These are phyloP conservation scores for Chroicocephalus ridibundus DNA, from an alignment of 2,113 vertebrate species.

Conservation along the genomic window DNA sequence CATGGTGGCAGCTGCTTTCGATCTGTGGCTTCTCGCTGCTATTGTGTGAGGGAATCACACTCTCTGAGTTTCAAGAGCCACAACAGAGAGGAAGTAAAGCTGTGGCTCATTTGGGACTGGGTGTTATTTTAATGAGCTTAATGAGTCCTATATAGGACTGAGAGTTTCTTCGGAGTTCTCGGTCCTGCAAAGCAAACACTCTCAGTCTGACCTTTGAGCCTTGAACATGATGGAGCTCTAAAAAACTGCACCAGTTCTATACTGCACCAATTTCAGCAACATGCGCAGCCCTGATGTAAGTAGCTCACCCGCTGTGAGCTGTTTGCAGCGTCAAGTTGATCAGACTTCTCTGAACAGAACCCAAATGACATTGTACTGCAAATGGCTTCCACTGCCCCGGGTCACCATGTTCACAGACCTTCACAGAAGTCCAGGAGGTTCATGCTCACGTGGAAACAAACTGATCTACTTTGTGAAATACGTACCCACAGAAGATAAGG, in stretches of 20 bases:
- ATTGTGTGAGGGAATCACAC: slow-evolving; percentile 45
- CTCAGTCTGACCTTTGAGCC: slow-evolving; percentile 10
- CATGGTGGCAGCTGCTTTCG: slow-evolving; percentile 40
- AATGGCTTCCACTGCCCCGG: neutral
- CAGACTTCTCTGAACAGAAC: neutral
- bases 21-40: slow-evolving; percentile 47
- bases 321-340: neutral
- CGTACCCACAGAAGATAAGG: neutral
- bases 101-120: slow-evolving; percentile 47
- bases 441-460: neutral
- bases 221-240: neutral
- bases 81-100: slow-evolving; percentile 46
- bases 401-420: neutral
- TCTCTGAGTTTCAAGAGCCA: slow-evolving; percentile 17
- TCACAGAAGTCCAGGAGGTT: neutral
- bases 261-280: slow-evolving; percentile 2
- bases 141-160: slow-evolving; percentile 42
- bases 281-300: neutral
- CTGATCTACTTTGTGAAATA: neutral
- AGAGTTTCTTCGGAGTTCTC: slow-evolving; percentile 8
- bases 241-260: neutral
- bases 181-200: neutral
- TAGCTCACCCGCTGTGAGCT: neutral
- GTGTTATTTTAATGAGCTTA: slow-evolving; percentile 60
- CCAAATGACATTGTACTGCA: neutral